phyloP scores from a whole-genome alignment of 2,888 invertebrate genomes.

The Harmothoe impar region DNA sequence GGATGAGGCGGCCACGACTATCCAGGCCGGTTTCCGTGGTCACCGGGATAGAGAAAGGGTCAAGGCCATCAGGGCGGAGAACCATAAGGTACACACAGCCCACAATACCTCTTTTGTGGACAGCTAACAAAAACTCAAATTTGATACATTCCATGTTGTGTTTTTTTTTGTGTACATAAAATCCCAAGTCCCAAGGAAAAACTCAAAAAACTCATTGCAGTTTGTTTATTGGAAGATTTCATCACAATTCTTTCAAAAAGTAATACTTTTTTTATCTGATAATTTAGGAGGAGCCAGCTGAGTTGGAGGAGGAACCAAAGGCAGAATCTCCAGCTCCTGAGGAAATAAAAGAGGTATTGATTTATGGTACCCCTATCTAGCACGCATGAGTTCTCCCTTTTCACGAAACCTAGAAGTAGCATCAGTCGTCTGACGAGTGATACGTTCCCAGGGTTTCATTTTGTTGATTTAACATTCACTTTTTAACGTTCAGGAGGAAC shows the following conservation, averaged over 20 bases:
- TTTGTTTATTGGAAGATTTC: neutral
- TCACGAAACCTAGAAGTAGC: neutral
- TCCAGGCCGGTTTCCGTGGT: conserved; percentile 49
- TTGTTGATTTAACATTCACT: neutral
- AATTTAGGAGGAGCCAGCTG: neutral
- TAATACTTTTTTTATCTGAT: neutral
- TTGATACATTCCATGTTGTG: neutral
- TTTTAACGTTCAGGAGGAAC: neutral
- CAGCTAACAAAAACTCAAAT: neutral
- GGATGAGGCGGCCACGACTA: conserved; percentile 12
- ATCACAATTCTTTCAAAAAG: neutral
- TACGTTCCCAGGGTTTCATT: neutral
- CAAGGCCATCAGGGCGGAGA: neutral
- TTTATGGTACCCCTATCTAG: neutral
- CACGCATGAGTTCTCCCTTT: conserved; percentile 3
- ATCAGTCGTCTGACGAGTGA: neutral
- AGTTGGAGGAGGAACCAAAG: neutral
- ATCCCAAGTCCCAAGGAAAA: neutral
- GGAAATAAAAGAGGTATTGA: neutral
- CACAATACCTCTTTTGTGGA: neutral
- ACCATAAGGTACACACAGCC: conserved; percentile 6
- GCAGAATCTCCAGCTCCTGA: neutral
- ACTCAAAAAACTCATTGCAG: neutral
- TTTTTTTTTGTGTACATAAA: neutral
- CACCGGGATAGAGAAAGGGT: conserved; percentile 11